Base-by-base conservation (phyloP, 2,113 vertebrate genomes). In the human (Homo sapiens) region DNA sequence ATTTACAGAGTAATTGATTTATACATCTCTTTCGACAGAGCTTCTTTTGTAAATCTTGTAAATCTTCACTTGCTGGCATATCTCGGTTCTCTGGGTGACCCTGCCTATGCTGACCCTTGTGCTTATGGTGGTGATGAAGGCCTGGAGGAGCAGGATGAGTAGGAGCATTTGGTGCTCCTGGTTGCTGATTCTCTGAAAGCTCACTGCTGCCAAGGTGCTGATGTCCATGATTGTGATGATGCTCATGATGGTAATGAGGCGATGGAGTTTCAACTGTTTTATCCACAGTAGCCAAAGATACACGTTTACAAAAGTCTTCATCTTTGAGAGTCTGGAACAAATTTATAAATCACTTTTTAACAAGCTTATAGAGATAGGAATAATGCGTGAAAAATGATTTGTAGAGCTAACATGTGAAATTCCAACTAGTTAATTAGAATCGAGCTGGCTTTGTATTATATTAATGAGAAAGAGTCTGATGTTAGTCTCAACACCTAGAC, bases 1-100 rank as follows among this genome's bases (percentile, higher is more conserved):
- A 97, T 25, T 99, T 98, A 99, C 99, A 99, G 98, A 97, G 99
- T 98, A 99, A 97, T 93, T 98, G 98, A 45, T 98, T 99, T 93
- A 99, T 99, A 97, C 99, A 99, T 9, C 96, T 89, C 43, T 97
- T 97, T 61, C 35, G 98, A 98, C 98, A 99, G 20, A 99, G 98
- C 32, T 88, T 98, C 84, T 95, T 98, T 40, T 96, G 97, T 40
- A 97, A 61, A 94, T 48, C 78, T 22, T 97, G 97, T 10, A 57
- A 85, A 25, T 38, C 85, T 87, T 97, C 98, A 94, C 96, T 92
- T 55, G 87, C 97, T 98, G 95, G 82, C 92, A 79, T 70, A 7
- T 97, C 97, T 52, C 97, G 98, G 88, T 91, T 98, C 52, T 94
- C 97, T 90, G 73, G 43, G 52, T 98, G 96, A 17, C 75, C 45